phyloP scores from a whole-genome alignment of 1,140 invertebrate species.

The Batillaria attramentaria region DNA sequence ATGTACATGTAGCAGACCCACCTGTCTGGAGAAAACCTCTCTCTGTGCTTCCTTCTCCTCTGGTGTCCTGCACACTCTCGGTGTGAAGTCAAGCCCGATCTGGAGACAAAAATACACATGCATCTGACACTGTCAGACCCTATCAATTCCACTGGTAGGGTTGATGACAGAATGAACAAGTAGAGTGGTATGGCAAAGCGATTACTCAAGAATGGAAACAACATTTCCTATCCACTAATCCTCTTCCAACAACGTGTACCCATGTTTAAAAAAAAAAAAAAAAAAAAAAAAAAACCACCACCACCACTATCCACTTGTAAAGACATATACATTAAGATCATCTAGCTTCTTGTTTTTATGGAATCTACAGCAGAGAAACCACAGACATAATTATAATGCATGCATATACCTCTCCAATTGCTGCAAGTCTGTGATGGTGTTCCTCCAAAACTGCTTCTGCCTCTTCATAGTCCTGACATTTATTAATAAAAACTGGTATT shows the following conservation, averaged over 20 bases:
- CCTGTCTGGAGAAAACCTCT: constrained; percentile 62
- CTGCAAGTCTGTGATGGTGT: constrained; percentile 45
- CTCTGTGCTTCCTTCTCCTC: constrained; percentile 63
- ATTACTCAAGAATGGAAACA: no score
- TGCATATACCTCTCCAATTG: constrained; percentile 53
- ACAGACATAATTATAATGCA: not conserved
- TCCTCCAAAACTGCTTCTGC: constrained; percentile 50
- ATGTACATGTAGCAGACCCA: constrained; percentile 25
- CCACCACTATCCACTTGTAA: not conserved
- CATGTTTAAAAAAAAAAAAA: no score
- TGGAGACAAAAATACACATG: constrained; percentile 8
- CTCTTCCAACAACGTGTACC: no score
- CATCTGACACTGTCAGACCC: not conserved
- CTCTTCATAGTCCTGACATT: constrained; percentile 45
- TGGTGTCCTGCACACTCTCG: constrained; percentile 55
- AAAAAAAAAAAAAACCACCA: not conserved
- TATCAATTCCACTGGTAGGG: not conserved
- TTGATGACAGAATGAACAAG: not conserved
- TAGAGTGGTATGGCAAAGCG: not conserved
- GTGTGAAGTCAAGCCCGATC: constrained; percentile 69
- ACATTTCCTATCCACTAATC: no score
- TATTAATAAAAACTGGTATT: no score
- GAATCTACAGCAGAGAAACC: not conserved
- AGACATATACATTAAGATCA: not conserved
- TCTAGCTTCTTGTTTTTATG: not conserved